A percentile compares a stretch with the other conserved stretches of the same genome.
Evolutionary conservation across 2,113 vertebrate genomes (phyloP).

Genomic region (Trematomus loennbergii): DNA sequence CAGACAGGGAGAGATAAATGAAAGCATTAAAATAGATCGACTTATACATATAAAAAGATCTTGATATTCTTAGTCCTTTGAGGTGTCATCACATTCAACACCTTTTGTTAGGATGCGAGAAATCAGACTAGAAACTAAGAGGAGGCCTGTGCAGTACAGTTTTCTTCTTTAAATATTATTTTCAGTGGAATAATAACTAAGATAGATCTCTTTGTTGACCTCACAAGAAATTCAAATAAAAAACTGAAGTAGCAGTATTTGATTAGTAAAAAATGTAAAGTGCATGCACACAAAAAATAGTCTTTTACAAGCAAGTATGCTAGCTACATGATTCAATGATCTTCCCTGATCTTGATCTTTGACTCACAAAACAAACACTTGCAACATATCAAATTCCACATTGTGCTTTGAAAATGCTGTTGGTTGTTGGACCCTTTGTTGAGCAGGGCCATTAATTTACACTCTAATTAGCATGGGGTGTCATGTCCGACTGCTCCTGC

Average conservation of each 20-base stretch:
- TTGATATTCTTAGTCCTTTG: slow-evolving; percentile 47
- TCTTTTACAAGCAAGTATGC: neutral
- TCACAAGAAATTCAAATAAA: neutral
- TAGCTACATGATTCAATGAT: neutral
- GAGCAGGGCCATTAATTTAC: slow-evolving; percentile 50
- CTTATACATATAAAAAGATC: slow-evolving; percentile 33
- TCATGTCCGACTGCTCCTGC: slow-evolving; percentile 31
- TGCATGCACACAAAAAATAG: neutral
- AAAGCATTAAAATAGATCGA: slow-evolving; percentile 51
- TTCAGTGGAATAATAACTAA: neutral
- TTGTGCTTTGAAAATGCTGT: slow-evolving; percentile 10
- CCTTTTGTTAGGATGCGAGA: slow-evolving; percentile 30
- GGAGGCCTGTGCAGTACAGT: neutral
- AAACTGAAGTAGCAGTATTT: neutral
- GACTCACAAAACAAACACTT: slow-evolving; percentile 8
- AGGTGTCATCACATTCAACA: slow-evolving; percentile 48
- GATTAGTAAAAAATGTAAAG: neutral
- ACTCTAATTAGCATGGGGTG: slow-evolving; percentile 51
- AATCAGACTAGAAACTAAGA: slow-evolving; percentile 3
- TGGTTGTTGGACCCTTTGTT: slow-evolving; percentile 35
- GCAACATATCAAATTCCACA: slow-evolving; percentile 11
- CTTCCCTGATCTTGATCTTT: slow-evolving; percentile 13
- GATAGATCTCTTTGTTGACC: neutral
- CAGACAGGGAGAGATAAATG: slow-evolving; percentile 66
- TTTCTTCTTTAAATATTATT: slow-evolving; percentile 11